Base-by-base conservation (phyloP, 2,888 invertebrate genomes). In the Abrostola triplasia region DNA sequence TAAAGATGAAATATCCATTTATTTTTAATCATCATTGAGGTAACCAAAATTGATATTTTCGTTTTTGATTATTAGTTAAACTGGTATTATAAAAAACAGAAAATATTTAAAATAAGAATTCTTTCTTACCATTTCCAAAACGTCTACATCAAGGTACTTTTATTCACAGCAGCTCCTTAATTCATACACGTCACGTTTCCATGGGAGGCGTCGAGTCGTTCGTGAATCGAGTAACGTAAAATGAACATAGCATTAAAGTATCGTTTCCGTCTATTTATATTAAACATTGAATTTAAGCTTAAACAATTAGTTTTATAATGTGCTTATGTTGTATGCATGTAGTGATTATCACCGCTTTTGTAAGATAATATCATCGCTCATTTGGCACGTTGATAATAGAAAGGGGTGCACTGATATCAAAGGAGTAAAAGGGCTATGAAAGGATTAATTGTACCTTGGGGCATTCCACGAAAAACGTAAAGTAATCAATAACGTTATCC, bases 111-210 rank as follows among this genome's bases (percentile, higher is more conserved):
- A 24, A 24, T 24, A 24, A 24, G 4, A 9, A 37, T 13, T 24
- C 24, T 50, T 0, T 7, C 6, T n/a, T 42, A 54, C 10, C 85
- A 59, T 75, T 82, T 90, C 85, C 65, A 84, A 66, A 64, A 49
- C 10, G 38, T 55, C 8, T 70, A 83, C 35, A 81, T 83, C 85
- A 37, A 10, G 38, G 80, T 63, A 65, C 68, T 76, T 84, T 86
- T 84, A 86, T 84, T 81, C 86, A 83, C 84, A 80, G 86, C 73
- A 77, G 82, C 87, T 90, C 84, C 88, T 92, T 91, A 92, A 92
- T 92, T 92, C 92, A 92, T 91, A 92, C 92, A 86, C 84, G 90
- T 92, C 92, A 92, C 92, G 92, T 92, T 84, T 87, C 77, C 81
- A 80, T 79, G 80, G 79, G 79, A 88, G 89, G 88, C 90, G 88